Conservation (phyloP, 2,113 vertebrate species). For the Kryptolebias marmoratus region DNA sequence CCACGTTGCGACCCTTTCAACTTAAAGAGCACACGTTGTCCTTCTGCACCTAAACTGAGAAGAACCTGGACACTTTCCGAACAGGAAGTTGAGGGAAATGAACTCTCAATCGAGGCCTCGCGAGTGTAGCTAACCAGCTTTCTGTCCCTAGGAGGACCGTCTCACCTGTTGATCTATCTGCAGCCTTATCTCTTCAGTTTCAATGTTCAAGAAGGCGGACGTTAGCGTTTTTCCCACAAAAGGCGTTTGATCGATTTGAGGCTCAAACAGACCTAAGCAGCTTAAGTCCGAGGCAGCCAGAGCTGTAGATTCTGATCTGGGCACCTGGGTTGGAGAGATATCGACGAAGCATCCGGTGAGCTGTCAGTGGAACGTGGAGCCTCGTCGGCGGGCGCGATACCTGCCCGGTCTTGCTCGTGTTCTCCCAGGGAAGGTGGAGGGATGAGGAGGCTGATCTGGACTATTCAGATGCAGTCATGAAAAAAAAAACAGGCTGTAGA, state of each 20-base stretch:
- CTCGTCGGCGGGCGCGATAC: conserved; percentile 14
- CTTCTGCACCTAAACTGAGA: too few species aligned
- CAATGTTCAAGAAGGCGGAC: neutral
- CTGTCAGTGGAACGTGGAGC: conserved; percentile 26
- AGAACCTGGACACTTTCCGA: too few species aligned
- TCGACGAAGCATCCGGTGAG: conserved; percentile 8
- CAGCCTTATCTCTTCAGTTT: neutral
- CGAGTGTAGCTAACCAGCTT: neutral
- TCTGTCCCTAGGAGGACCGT: too few species aligned
- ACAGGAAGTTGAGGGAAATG: too few species aligned
- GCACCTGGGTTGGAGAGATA: conserved; percentile 22
- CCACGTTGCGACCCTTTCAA: too few species aligned
- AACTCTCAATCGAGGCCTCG: too few species aligned
- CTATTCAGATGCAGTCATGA: conserved; percentile 66
- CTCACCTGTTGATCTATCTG: neutral
- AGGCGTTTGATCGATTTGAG: conserved; percentile 17
- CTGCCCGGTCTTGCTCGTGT: conserved; percentile 34
- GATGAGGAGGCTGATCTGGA: conserved; percentile 66
- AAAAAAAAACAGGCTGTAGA: conserved; percentile 73
- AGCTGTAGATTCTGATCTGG: conserved; percentile 4
- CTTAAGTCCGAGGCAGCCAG: neutral
- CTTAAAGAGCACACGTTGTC: too few species aligned
- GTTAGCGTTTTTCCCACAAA: conserved; percentile 1
- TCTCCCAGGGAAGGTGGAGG: conserved; percentile 42
- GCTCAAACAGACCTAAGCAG: neutral